Evolutionary conservation across 2,888 invertebrate genomes (phyloP), one percentile per base, ranked within the genome.

Genomic region (Caenorhabditis uteleia): DNA sequence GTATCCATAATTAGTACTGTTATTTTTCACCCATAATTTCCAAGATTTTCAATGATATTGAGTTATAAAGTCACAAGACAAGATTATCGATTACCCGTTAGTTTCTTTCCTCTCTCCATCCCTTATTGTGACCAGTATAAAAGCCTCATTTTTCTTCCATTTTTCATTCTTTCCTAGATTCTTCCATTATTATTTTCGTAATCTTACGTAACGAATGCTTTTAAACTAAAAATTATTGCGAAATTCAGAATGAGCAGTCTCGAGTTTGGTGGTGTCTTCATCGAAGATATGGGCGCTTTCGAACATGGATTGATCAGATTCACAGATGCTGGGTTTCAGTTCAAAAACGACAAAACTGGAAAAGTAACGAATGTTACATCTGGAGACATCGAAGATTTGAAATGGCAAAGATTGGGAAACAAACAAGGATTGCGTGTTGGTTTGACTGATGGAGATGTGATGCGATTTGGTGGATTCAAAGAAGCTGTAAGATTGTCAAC

Each of bases 291-390:
- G 74, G 81, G 81, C 3, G 65, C 61, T 16, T 40, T 81, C 58
- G 79, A 78, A 34, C 29, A 67, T 7, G 97, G 95, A 0, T 89
- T 92, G 61, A 85, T 98, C 31, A 95, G 95, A 85, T 88, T 98
- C 84, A 92, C 93, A 0, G 93, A 93, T 70, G 90, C 91, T 82
- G 89, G 89, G 77, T 90, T 97, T 31, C 88, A 91, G 44, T 98
- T 95, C 84, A 95, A 95, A 84, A 95, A 95, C 85, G 90, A 88
- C 70, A 94, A 93, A 86, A 97, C 95, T 0, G 97, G 97, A 2
- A 95, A 94, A 85, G 91, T 76, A n/a, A 51, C 53, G n/a, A 74
- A 70, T 1, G 89, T 95, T 69, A 87, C 88, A 31, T 88, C 90
- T 0, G 86, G 88, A 44, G 95, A 97, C 74, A 90, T 98, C 79